Conservation (phyloP, 2,113 vertebrate species). For the Fregetta grallaria region DNA sequence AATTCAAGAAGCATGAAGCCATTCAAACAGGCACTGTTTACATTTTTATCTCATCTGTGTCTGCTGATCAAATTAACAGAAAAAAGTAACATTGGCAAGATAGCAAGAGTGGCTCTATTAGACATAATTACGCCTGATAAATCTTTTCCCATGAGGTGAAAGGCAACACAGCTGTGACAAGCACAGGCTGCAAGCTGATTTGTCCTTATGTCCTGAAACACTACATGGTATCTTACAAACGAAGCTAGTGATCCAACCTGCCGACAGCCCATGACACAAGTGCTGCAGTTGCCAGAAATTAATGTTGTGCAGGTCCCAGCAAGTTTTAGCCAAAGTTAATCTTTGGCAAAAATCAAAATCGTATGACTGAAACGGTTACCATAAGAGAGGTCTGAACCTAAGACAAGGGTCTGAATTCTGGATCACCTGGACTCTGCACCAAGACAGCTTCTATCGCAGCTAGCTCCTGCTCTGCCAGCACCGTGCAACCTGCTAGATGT, state of each 20-base stretch:
- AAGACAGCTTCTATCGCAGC: not conserved
- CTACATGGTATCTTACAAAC: not conserved
- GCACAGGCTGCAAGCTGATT: not conserved
- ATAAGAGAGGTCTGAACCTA: not conserved
- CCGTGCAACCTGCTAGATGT: fast-evolving
- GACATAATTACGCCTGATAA: not conserved
- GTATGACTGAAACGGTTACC: not conserved
- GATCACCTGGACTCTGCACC: not conserved
- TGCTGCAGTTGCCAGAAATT: not conserved
- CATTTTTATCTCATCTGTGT: not conserved
- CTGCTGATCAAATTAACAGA: conserved; percentile 13
- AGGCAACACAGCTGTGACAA: conserved; percentile 4
- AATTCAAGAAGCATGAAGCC: not conserved
- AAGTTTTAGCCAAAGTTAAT: not conserved
- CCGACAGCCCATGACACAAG: not conserved
- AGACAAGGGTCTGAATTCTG: not conserved
- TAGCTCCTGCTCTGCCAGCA: not conserved
- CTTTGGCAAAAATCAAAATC: not conserved
- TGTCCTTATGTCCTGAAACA: not conserved
- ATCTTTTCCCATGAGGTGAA: conserved; percentile 16
- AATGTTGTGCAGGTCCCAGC: not conserved
- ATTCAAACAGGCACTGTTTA: not conserved
- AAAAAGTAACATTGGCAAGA: not conserved
- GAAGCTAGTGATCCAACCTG: not conserved
- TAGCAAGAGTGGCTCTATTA: not conserved